Conservation (phyloP, 2,797 vertebrate species). For the Hydrocynus forskahlii region DNA sequence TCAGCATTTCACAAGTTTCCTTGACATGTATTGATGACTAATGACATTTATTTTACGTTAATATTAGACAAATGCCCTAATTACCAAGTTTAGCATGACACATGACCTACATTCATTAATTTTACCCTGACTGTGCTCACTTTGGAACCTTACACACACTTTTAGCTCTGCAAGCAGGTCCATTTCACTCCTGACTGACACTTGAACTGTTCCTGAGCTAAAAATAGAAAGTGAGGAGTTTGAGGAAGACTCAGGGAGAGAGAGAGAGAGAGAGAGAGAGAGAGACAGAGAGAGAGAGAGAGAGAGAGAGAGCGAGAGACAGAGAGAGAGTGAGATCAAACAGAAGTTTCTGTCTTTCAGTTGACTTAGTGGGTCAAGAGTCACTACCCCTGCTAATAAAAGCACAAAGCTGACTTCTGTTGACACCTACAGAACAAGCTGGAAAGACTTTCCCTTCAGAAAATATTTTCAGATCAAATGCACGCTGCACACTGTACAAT, state of each 20-base stretch:
- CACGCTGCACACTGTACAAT: neutral
- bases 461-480: too few relatives aligned
- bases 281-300: neutral
- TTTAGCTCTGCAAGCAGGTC: slow-evolving; percentile 4
- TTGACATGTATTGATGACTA: neutral
- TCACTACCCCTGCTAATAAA: neutral
- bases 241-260: neutral
- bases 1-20: neutral
- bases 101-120: neutral
- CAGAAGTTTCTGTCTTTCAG: neutral
- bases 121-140: neutral
- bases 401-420: neutral
- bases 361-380: neutral
- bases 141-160: neutral
- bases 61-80: neutral
- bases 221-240: neutral
- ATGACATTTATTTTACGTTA: neutral
- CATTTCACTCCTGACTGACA: slow-evolving; percentile 4
- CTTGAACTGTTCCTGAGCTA: slow-evolving; percentile 10
- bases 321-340: neutral
- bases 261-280: too few relatives aligned
- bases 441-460: too few relatives aligned
- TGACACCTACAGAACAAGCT: neutral
- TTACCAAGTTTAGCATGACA: neutral
- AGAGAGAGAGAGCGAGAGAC: neutral